Percentiles rank a stretch among this genome's conserved stretches.
These are phyloP conservation scores for Salvelinus sp. DNA, from an alignment of 2,113 vertebrate genomes.

Conservation along the genomic window DNA sequence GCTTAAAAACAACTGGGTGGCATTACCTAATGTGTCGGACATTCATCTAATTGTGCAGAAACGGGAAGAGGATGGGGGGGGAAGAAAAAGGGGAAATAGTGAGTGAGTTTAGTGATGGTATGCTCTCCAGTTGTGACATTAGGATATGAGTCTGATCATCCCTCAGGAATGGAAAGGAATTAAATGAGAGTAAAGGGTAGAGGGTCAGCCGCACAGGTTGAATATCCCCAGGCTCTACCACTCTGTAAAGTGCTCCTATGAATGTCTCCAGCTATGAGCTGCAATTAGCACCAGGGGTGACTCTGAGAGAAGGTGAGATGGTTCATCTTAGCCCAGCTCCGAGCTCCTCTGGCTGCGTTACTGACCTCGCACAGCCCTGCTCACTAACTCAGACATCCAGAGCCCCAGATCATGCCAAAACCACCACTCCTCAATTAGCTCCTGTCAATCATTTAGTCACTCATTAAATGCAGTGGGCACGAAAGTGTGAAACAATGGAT, in stretches of 20 bases:
- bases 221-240: not conserved
- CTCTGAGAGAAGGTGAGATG: not conserved
- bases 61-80: constrained; percentile 24
- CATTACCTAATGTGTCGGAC: constrained; percentile 51
- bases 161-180: not conserved
- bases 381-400: constrained; percentile 2
- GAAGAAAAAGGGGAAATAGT: not conserved
- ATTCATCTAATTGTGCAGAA: constrained; percentile 28
- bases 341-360: not conserved
- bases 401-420: not conserved
- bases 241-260: constrained; percentile 7
- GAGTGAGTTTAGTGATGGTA: too few relatives aligned
- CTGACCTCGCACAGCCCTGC: not conserved
- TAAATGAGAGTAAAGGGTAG: not conserved
- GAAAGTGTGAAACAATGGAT: too few relatives aligned
- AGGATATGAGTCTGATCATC: too few relatives aligned
- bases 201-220: not conserved
- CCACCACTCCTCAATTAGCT: not conserved
- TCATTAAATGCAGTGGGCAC: too few relatives aligned
- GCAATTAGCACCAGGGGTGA: constrained; percentile 16
- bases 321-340: not conserved
- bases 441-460: not conserved
- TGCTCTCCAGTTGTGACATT: too few relatives aligned
- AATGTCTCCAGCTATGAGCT: constrained; percentile 9
- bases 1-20: constrained; percentile 58